Conservation (phyloP, 2,888 invertebrate species). For the Petrophora chlorosata region DNA sequence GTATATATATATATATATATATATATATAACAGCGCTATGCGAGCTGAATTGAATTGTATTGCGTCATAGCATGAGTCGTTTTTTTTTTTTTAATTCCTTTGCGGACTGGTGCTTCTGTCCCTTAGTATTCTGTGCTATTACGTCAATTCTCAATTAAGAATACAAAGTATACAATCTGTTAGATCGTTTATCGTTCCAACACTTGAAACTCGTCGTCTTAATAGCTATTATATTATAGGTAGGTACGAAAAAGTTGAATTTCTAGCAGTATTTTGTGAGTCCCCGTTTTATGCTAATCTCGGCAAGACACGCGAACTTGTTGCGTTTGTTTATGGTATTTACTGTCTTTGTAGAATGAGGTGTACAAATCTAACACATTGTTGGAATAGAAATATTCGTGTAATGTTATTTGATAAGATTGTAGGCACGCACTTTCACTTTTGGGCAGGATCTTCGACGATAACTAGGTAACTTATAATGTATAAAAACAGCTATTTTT, state of each 20-base stretch:
- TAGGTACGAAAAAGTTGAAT: constrained; percentile 44
- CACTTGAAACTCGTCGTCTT: constrained; percentile 32
- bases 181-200: constrained; percentile 16
- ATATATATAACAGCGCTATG: no score
- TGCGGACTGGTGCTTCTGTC: no score
- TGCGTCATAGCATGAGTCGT: no score
- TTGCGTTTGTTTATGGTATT: constrained; percentile 57
- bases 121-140: constrained; percentile 1
- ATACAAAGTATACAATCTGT: constrained; percentile 8
- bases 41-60: no score
- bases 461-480: no score
- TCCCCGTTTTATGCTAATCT: constrained; percentile 69
- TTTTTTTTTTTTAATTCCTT: no score
- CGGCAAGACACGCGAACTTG: constrained; percentile 72
- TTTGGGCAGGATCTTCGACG: no score
- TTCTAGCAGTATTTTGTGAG: constrained; percentile 50
- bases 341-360: constrained; percentile 22
- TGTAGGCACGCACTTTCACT: no score
- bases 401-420: background rate
- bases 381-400: background rate
- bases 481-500: no score
- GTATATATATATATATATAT: no score
- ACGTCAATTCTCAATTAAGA: constrained; percentile 5
- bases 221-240: constrained; percentile 41
- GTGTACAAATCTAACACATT: constrained; percentile 4